These are phyloP conservation scores for Phaethornis superciliosus DNA, from an alignment of 2,113 vertebrate genomes.

Conservation along the genomic window DNA sequence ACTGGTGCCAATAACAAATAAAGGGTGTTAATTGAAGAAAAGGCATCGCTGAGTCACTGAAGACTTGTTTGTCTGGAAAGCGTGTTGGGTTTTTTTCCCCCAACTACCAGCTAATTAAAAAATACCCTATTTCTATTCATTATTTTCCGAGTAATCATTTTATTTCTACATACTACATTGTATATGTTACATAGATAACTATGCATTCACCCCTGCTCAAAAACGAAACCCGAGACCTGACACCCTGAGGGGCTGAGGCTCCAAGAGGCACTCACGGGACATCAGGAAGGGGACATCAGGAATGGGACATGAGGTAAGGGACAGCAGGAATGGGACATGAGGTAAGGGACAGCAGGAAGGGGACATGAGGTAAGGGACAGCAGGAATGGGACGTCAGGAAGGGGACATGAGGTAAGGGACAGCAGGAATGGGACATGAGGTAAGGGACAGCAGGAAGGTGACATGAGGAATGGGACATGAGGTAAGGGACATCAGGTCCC, in stretches of 20 bases:
- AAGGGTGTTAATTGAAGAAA: fast-evolving
- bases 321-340: background rate
- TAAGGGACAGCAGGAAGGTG: fast-evolving
- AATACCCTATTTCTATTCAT: fast-evolving
- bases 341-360: fast-evolving
- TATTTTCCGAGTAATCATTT: background rate
- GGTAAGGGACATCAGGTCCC: fast-evolving
- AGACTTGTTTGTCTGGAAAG: fast-evolving
- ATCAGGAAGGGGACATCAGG: too few species aligned
- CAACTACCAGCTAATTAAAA: background rate
- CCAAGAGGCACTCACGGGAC: fast-evolving
- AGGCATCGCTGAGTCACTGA: fast-evolving
- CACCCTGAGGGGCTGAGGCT: fast-evolving
- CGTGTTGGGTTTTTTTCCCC: fast-evolving
- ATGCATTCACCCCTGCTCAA: fast-evolving
- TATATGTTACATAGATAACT: fast-evolving
- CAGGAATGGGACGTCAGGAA: too few species aligned
- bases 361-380: fast-evolving
- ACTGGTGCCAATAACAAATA: fast-evolving
- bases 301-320: too few species aligned
- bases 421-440: too few species aligned
- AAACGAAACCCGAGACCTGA: fast-evolving
- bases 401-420: too few species aligned
- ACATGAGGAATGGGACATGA: too few species aligned
- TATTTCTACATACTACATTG: fast-evolving